Evolutionary conservation across 2,113 vertebrate genomes (phyloP), one percentile per base, ranked within the genome.

Genomic region (Choloepus hoffmanni): DNA sequence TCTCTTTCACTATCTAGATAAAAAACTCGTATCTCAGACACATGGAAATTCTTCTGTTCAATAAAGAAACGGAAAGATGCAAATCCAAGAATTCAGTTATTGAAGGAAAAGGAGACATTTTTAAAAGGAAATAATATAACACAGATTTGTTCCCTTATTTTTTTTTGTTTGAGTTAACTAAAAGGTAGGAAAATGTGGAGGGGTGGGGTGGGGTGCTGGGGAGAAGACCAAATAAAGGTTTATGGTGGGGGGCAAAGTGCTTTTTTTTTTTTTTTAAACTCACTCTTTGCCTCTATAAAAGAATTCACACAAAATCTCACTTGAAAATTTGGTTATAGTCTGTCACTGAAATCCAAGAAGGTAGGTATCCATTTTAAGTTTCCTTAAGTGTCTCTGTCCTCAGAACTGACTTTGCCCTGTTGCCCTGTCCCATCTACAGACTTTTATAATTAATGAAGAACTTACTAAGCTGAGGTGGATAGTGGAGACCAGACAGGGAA

Each of bases 131-230:
- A 83, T 48, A 63, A 72, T 76, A 67, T 26, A 70, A 55, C 60
- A 58, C 26, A 13, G 23, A 89, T 67, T n/a, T 85, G 33, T 79
- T 68, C 24, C 5, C 21, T 53, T 26, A 43, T n/a, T 85, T 58
- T 24, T 78, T 95, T 79, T 78, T 36, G 72, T 81, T 78, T 74
- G 84, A 68, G 55, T 45, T 94, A 74, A 28, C 21, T 45, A 89
- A 74, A 7, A 45, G 43, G 76, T 40, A 58, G 36, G 23, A 53
- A 72, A 43, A n/a, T 55, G 53, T 55, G 19, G 28, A 60, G 2
- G 14, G 2, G 1, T 30, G n/a, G 53, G 53, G 50, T 53, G 53
- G 53, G 2, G 15, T 55, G 18, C 36, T 36, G 36, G 53, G 53
- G 53, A 55, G 53, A 16, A 58, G 63, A 55, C n/a, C 12, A 62